phyloP scores from a whole-genome alignment of 2,113 vertebrate species.

The Microtus oregoni region DNA sequence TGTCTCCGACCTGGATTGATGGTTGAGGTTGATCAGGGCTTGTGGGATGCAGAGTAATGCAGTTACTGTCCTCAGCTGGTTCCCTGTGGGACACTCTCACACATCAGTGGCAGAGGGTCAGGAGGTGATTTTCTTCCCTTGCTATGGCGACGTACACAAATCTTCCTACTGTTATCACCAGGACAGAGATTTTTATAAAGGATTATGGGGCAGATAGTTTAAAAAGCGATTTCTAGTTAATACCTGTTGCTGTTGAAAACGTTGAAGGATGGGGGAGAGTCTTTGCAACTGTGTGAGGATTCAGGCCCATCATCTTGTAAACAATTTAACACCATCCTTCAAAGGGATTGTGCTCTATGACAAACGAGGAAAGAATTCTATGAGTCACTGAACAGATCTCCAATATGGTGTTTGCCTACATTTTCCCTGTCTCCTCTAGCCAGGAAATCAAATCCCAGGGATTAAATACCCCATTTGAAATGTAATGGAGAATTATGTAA shows the following conservation, averaged over 20 bases:
- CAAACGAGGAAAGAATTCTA: constrained; percentile 67
- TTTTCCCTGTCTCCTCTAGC: constrained; percentile 58
- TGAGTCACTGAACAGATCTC: constrained; percentile 64
- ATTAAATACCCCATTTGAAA: constrained; percentile 52
- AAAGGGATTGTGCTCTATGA: constrained; percentile 23
- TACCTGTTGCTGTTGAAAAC: constrained; percentile 61
- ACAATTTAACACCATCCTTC: constrained; percentile 60
- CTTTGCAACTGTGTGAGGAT: constrained; percentile 53
- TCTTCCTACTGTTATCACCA: constrained; percentile 51
- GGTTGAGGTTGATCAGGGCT: constrained; percentile 50
- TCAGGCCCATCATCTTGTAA: constrained; percentile 55
- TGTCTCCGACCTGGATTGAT: not conserved
- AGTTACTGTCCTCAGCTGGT: not conserved
- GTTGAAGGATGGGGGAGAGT: not conserved
- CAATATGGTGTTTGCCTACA: constrained; percentile 71
- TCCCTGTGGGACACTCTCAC: constrained; percentile 57
- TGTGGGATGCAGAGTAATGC: constrained; percentile 34
- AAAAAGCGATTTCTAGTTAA: constrained; percentile 73
- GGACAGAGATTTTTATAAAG: constrained; percentile 65
- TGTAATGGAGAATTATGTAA: not conserved
- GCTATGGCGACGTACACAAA: constrained; percentile 46
- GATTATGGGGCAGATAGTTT: constrained; percentile 65
- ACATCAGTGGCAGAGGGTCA: constrained; percentile 65
- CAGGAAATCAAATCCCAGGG: constrained; percentile 63
- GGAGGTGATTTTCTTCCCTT: constrained; percentile 63